Evolutionary conservation across 64 coral and sea anemone genomes (phyloP).

Genomic region (Montipora efflorescens): DNA sequence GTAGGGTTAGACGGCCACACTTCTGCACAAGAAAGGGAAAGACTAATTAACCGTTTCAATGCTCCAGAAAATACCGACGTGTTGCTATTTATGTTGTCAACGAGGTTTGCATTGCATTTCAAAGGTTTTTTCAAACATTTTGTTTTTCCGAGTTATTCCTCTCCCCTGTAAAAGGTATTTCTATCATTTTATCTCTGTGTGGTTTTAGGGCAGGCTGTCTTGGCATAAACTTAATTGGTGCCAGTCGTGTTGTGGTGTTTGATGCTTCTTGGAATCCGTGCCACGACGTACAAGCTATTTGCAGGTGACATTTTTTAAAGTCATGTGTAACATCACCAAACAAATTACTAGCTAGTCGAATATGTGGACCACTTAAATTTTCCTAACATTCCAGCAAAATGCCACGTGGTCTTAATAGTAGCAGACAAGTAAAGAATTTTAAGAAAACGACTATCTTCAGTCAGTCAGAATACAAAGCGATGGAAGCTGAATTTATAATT

Average conservation of each 20-base stretch:
- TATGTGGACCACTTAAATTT: no score
- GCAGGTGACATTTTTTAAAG: slow-evolving; percentile 40
- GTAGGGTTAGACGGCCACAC: slow-evolving; percentile 92
- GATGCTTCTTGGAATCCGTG: slow-evolving; percentile 98
- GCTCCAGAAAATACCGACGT: slow-evolving; percentile 72
- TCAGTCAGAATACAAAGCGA: no score
- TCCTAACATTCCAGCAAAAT: no score
- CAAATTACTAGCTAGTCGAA: no score
- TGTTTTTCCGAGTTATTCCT: background rate
- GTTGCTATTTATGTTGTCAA: slow-evolving; percentile 92
- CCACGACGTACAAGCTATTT: slow-evolving; percentile 95
- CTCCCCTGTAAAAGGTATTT: no score
- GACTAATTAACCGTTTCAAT: slow-evolving; percentile 86
- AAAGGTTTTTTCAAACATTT: background rate
- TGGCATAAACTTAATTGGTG: slow-evolving; percentile 92
- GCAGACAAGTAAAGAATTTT: no score
- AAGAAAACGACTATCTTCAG: no score
- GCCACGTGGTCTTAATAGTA: no score
- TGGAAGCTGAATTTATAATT: no score
- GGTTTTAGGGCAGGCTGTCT: slow-evolving; percentile 79
- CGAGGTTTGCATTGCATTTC: slow-evolving; percentile 76
- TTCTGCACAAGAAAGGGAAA: slow-evolving; percentile 86
- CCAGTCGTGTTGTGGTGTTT: slow-evolving; percentile 95
- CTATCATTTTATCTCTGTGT: background rate
- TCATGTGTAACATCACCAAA: background rate